Percentiles rank a stretch among this genome's conserved stretches.
Evolutionary conservation across 2,888 invertebrate species (phyloP).

Genomic region (Mylabris sibirica): DNA sequence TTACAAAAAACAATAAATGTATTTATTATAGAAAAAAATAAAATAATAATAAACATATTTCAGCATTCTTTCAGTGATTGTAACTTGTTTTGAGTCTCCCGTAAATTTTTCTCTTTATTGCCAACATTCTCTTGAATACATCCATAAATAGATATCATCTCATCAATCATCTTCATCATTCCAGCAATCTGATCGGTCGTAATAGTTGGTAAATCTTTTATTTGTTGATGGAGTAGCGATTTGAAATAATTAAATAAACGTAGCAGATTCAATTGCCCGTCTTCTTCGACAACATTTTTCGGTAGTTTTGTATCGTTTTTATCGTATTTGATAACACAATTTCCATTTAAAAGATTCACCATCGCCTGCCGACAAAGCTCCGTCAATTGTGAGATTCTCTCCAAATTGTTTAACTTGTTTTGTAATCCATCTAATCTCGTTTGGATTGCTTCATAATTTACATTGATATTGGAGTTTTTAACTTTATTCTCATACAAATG

Average conservation of each 20-base stretch:
- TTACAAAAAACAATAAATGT: not conserved
- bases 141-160: not conserved
- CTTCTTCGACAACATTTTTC: not conserved
- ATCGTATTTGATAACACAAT: constrained; percentile 14
- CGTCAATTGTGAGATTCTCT: not conserved
- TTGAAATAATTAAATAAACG: constrained; percentile 20
- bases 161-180: not conserved
- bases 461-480: not conserved
- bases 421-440: not conserved
- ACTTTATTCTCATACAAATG: not conserved
- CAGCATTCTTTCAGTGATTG: not conserved
- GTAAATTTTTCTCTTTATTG: not conserved
- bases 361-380: not conserved
- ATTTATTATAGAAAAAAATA: constrained; percentile 66
- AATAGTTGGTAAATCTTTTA: not conserved
- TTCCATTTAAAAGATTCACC: constrained; percentile 5
- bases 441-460: not conserved
- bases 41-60: constrained; percentile 48
- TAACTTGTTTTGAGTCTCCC: not conserved
- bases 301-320: constrained; percentile 14
- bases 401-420: not conserved
- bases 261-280: constrained; percentile 12
- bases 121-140: not conserved
- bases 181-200: not conserved
- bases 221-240: not conserved